phyloP scores from a whole-genome alignment of 2,113 vertebrate genomes.

The Oreochromis tanganicae region DNA sequence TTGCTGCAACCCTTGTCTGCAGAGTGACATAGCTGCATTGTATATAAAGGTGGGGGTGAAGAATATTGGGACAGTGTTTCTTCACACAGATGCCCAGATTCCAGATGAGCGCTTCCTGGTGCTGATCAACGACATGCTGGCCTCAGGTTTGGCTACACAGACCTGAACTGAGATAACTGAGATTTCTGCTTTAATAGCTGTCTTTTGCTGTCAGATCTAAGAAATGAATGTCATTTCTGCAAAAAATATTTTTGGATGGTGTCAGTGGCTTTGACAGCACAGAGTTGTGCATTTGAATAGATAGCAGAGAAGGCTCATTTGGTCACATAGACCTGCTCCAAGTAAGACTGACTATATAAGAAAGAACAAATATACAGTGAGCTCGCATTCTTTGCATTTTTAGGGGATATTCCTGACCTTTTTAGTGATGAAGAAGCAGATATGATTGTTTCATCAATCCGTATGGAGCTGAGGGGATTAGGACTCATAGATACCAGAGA shows the following conservation, averaged over 20 bases:
- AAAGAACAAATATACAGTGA: not conserved
- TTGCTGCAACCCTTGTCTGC: not conserved
- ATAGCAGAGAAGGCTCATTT: not conserved
- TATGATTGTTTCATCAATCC: slow-evolving; percentile 68
- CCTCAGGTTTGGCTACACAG: slow-evolving; percentile 57
- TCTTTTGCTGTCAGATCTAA: not conserved
- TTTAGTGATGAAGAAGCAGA: slow-evolving; percentile 74
- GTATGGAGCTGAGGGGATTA: slow-evolving; percentile 71
- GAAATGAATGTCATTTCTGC: not conserved
- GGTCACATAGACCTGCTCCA: not conserved
- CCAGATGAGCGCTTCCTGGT: slow-evolving; percentile 72
- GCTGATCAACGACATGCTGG: slow-evolving; percentile 73
- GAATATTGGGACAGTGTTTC: slow-evolving; percentile 71
- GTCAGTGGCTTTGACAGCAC: not conserved
- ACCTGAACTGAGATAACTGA: not conserved
- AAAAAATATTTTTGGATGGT: not conserved
- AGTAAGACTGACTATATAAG: not conserved
- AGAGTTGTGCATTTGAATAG: not conserved
- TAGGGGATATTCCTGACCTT: slow-evolving; percentile 71
- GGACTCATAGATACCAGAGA: slow-evolving; percentile 71
- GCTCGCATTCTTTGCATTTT: not conserved
- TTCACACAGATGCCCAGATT: slow-evolving; percentile 71
- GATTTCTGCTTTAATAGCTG: not conserved
- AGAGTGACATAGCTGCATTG: slow-evolving; percentile 76
- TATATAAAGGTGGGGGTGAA: slow-evolving; percentile 78